Conservation (phyloP, 2,113 vertebrate species). For the Morphnarchus princeps region DNA sequence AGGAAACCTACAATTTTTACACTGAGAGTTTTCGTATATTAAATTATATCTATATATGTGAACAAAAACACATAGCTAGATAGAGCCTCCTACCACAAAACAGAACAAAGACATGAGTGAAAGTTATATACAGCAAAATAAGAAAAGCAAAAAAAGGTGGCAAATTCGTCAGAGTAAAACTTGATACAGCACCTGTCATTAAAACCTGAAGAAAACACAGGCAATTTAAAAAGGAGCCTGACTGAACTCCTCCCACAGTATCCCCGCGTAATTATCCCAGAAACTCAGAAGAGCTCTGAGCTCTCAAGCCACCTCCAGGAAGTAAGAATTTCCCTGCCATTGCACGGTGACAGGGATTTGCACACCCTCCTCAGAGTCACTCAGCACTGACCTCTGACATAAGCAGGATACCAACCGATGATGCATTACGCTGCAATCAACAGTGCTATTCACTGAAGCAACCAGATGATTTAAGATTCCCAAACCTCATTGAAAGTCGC, state of each 20-base stretch:
- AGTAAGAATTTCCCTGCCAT: background rate
- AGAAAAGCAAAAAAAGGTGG: background rate
- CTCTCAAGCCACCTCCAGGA: background rate
- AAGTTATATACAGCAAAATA: background rate
- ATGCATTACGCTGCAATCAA: background rate
- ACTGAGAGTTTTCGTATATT: background rate
- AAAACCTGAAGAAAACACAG: background rate
- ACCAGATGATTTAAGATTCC: background rate
- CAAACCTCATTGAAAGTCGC: background rate
- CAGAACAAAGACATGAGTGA: background rate
- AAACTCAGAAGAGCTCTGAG: background rate
- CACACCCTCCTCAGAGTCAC: background rate
- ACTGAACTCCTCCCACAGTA: background rate
- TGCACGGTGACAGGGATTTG: background rate
- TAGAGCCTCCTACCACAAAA: background rate
- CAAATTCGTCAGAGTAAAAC: background rate
- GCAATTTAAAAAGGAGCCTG: background rate
- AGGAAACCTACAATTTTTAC: background rate
- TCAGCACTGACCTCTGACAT: background rate
- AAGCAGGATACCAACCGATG: background rate
- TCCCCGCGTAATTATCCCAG: background rate
- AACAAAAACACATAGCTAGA: background rate
- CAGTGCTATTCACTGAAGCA: background rate
- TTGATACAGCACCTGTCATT: background rate
- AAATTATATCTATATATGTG: background rate